Conservation (phyloP, 2,797 vertebrate species). For the Pangasius djambal region DNA sequence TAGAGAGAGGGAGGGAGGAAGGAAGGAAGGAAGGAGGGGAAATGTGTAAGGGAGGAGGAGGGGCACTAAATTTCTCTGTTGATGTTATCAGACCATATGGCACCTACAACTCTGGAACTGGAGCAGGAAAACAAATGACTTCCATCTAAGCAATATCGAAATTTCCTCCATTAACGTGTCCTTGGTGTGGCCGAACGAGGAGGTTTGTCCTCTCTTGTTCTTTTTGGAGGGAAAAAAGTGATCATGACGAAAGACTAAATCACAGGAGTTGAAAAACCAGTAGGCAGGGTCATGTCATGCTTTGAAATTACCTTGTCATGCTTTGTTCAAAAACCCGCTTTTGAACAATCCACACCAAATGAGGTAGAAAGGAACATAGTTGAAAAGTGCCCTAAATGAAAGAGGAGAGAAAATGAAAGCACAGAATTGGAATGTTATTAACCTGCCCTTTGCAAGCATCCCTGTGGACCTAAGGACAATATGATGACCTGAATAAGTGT, state of each 20-base stretch:
- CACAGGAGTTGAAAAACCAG: conserved; percentile 69
- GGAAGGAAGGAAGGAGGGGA: conserved; percentile 44
- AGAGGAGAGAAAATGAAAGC: conserved; percentile 38
- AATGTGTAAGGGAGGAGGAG: conserved; percentile 64
- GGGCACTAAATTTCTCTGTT: conserved; percentile 80
- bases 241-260: conserved; percentile 65
- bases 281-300: conserved; percentile 57
- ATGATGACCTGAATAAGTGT: conserved; percentile 29
- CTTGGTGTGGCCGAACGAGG: conserved; percentile 72
- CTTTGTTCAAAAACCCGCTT: conserved; percentile 42
- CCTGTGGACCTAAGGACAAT: conserved; percentile 46
- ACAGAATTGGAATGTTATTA: conserved; percentile 14
- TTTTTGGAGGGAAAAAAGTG: conserved; percentile 66
- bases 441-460: conserved; percentile 27
- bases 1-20: conserved; percentile 23
- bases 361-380: conserved; percentile 27
- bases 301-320: conserved; percentile 44
- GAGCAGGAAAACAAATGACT: conserved; percentile 89
- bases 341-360: conserved; percentile 56
- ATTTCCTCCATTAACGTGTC: conserved; percentile 84
- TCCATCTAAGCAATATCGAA: conserved; percentile 83
- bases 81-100: conserved; percentile 83
- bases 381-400: conserved; percentile 30
- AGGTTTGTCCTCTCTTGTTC: conserved; percentile 68
- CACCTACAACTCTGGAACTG: conserved; percentile 69